phyloP scores from a whole-genome alignment of 2,797 vertebrate species.

The Pagetopsis macropterus region DNA sequence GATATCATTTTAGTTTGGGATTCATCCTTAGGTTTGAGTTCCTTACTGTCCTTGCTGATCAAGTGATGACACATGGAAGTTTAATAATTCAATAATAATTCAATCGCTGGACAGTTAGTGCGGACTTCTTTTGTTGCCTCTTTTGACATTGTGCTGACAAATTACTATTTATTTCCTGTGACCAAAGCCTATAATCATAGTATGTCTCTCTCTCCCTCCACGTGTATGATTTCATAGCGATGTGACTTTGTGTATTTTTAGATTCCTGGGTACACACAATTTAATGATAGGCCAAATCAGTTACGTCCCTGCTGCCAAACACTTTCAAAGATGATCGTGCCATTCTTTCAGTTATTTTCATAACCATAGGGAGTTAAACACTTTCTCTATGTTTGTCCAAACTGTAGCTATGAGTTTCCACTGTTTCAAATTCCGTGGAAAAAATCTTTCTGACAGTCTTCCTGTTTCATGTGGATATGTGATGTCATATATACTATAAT shows the following conservation, averaged over 20 bases:
- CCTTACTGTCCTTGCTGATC: conserved; percentile 1
- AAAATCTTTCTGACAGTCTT: not conserved
- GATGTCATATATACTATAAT: conserved; percentile 7
- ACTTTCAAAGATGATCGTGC: conserved; percentile 59
- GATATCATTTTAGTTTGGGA: conserved; percentile 11
- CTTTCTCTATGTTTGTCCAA: conserved; percentile 19
- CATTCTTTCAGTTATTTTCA: conserved; percentile 59
- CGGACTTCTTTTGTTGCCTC: conserved; percentile 63
- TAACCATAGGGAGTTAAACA: conserved; percentile 47
- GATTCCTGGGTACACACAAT: conserved; percentile 70
- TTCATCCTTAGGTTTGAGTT: conserved; percentile 1
- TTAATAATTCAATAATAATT: conserved; percentile 49
- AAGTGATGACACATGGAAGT: conserved; percentile 38
- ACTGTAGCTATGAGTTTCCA: conserved; percentile 18
- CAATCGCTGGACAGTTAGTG: conserved; percentile 47
- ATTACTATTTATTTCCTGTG: conserved; percentile 79
- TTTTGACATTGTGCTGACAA: conserved; percentile 80
- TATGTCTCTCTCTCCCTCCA: conserved; percentile 56
- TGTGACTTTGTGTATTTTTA: conserved; percentile 75
- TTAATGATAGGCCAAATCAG: conserved; percentile 79
- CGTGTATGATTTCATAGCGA: conserved; percentile 76
- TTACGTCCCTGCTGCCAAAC: conserved; percentile 58
- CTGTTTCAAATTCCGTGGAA: conserved; percentile 8
- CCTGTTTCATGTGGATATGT: not conserved
- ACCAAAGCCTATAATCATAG: conserved; percentile 83